Percentiles rank a stretch among this genome's conserved stretches.
phyloP scores from a whole-genome alignment of 2,797 vertebrate species.

The Neosalanx taihuensis region DNA sequence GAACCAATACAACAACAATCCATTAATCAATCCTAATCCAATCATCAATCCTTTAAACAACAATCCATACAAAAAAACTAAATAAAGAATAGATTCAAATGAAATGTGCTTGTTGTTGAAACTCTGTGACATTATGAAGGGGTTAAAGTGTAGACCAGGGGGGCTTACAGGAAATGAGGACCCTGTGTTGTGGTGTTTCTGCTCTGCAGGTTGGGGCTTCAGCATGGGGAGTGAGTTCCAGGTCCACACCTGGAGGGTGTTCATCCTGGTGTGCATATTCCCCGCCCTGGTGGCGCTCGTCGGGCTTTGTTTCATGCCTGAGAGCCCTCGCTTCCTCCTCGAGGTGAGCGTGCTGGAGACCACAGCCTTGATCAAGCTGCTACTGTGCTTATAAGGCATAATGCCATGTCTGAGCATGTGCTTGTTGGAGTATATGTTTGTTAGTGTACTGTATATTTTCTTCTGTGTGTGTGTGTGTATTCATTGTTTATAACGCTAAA shows the following conservation, averaged over 20 bases:
- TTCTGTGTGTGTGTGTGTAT: neutral
- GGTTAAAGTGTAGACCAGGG: neutral
- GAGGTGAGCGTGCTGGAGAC: constrained; percentile 79
- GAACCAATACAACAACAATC: too few relatives aligned
- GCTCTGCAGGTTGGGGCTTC: constrained; percentile 90
- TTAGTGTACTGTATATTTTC: neutral
- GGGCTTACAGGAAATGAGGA: neutral
- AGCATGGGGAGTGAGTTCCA: constrained; percentile 91
- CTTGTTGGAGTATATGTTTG: too few relatives aligned
- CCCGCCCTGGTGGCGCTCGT: constrained; percentile 84
- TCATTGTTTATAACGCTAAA: neutral
- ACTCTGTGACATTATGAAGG: neutral
- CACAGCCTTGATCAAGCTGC: neutral
- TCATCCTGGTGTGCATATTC: constrained; percentile 88
- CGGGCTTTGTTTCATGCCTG: constrained; percentile 91
- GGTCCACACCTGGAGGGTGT: constrained; percentile 96
- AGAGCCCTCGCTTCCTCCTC: constrained; percentile 93
- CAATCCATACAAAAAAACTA: too few relatives aligned
- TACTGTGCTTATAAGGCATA: neutral
- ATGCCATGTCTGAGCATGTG: neutral
- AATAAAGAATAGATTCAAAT: neutral
- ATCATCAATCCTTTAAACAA: too few relatives aligned
- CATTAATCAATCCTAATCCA: too few relatives aligned
- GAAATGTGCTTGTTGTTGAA: neutral
- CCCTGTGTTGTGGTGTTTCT: constrained; percentile 1